A percentile compares a stretch with the other conserved stretches of the same genome.
These are phyloP conservation scores for Sinella curviseta DNA, from an alignment of 1,140 invertebrate species.

Conservation along the genomic window DNA sequence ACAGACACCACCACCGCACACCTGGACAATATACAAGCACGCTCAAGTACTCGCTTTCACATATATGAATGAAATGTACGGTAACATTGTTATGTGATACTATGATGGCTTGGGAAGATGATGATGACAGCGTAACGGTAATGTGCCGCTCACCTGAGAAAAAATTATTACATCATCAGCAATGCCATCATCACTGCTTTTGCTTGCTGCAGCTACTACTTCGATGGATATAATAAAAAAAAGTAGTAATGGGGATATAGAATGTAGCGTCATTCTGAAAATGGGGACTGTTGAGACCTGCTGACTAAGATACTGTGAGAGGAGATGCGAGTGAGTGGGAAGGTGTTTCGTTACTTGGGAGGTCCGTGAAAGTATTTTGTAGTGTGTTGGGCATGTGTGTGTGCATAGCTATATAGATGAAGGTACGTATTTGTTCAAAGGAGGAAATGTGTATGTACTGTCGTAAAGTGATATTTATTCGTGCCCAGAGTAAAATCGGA, in stretches of 20 bases:
- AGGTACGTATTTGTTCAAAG: background rate
- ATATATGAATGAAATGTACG: background rate
- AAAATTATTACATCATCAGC: constrained; percentile 1
- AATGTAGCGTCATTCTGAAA: no score
- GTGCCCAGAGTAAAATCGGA: background rate
- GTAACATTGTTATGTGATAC: background rate
- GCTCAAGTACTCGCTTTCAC: background rate
- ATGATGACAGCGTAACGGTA: background rate
- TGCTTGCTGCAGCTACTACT: background rate
- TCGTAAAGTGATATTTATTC: background rate
- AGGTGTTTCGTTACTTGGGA: no score
- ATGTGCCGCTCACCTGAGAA: background rate
- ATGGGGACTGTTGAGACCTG: no score
- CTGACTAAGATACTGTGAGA: no score
- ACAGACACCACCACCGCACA: background rate
- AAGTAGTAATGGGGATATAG: no score
- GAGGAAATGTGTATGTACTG: background rate
- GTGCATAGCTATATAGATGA: no score
- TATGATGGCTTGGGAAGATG: background rate
- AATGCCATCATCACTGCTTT: background rate
- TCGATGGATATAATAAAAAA: no score
- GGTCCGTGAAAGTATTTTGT: no score
- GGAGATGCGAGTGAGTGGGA: no score
- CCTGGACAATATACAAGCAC: background rate
- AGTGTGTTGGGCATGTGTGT: no score